These are phyloP conservation scores for Mesorhabditis sp. DNA, from an alignment of 2,888 invertebrate species.

Conservation along the genomic window DNA sequence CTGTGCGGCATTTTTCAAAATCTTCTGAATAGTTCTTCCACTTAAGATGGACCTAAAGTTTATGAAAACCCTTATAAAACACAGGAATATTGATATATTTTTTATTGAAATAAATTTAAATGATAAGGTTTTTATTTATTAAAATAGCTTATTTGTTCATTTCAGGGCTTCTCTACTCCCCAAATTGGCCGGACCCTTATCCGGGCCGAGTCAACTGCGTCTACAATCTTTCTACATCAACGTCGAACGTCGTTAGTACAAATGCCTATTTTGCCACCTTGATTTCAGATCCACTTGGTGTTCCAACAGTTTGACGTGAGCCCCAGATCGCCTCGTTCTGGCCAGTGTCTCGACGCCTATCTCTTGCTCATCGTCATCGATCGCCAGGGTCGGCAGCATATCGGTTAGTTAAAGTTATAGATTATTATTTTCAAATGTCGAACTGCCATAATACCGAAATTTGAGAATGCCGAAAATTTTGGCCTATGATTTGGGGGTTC, in stretches of 20 bases:
- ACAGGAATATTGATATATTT: too few relatives aligned
- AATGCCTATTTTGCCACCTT: conserved; percentile 44
- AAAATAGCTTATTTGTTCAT: too few relatives aligned
- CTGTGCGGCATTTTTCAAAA: too few relatives aligned
- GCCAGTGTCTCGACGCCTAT: conserved; percentile 54
- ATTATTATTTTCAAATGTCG: background rate
- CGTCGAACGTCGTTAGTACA: conserved; percentile 37
- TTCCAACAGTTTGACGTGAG: background rate
- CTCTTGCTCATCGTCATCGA: conserved; percentile 45
- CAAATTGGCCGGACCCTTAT: conserved; percentile 38
- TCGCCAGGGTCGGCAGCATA: conserved; percentile 20
- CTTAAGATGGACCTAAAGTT: too few relatives aligned
- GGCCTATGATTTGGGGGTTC: too few relatives aligned
- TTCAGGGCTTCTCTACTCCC: conserved; percentile 31
- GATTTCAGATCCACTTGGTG: conserved; percentile 17
- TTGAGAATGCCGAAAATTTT: too few relatives aligned
- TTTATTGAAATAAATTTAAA: too few relatives aligned
- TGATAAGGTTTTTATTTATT: too few relatives aligned
- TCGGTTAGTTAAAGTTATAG: conserved; percentile 13
- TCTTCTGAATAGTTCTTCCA: too few relatives aligned
- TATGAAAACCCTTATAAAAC: too few relatives aligned
- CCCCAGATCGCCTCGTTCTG: conserved; percentile 15
- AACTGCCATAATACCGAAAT: too few relatives aligned
- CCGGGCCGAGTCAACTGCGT: conserved; percentile 33
- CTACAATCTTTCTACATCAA: conserved; percentile 38